These are phyloP conservation scores for Cavia porcellus DNA, from an alignment of 2,113 vertebrate genomes.

Conservation along the genomic window DNA sequence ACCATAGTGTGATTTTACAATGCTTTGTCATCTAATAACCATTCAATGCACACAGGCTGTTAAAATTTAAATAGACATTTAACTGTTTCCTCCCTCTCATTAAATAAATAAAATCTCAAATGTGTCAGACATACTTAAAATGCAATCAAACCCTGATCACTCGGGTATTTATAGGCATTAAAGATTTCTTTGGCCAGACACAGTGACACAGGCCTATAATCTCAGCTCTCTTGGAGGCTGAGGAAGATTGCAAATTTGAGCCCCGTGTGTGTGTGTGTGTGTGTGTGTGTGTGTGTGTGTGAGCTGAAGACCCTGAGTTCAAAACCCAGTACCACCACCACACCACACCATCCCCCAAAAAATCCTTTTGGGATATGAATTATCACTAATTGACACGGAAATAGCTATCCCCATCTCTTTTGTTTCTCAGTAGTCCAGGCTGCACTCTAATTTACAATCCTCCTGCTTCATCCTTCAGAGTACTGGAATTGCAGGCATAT, in stretches of 20 bases:
- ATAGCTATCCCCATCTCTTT: background rate
- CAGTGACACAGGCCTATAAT: background rate
- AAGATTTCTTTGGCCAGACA: background rate
- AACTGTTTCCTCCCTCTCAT: constrained; percentile 41
- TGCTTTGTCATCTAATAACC: background rate
- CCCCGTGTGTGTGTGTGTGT: background rate
- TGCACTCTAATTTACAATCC: background rate
- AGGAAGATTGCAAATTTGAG: background rate
- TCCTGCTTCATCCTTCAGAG: background rate
- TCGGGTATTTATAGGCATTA: background rate
- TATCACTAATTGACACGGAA: background rate
- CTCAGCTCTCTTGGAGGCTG: background rate
- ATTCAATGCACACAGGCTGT: background rate
- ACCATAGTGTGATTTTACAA: background rate
- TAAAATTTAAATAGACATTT: constrained; percentile 39
- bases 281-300: too few species aligned
- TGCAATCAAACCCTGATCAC: constrained; percentile 9
- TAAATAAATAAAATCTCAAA: constrained; percentile 57
- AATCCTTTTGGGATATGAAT: background rate
- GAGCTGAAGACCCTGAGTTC: background rate
- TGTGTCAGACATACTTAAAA: constrained; percentile 55
- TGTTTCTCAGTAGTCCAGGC: background rate
- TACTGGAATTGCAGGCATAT: background rate
- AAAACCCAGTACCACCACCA: background rate
- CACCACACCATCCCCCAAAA: background rate